These are phyloP conservation scores for Hipposideros larvatus DNA, from an alignment of 2,797 vertebrate genomes.

Conservation along the genomic window DNA sequence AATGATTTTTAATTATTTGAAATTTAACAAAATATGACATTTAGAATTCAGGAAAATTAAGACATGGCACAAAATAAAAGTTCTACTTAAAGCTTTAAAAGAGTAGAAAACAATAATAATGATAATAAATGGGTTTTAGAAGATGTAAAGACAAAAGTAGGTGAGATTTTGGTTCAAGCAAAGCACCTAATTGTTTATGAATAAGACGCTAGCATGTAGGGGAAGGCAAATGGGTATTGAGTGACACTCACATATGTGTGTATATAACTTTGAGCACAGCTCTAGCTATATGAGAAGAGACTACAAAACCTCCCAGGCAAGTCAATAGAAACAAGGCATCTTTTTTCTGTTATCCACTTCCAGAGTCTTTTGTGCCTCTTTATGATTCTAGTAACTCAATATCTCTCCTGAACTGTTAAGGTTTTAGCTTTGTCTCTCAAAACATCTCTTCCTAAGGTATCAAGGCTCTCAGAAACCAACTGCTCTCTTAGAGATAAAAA, in stretches of 20 bases:
- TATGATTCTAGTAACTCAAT: neutral
- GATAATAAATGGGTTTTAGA: neutral
- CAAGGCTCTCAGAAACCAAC: conserved; percentile 30
- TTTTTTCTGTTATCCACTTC: neutral
- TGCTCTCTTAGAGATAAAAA: conserved; percentile 48
- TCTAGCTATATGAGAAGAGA: neutral
- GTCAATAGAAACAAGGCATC: neutral
- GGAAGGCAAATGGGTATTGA: rapidly evolving
- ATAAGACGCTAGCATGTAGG: neutral
- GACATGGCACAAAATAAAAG: conserved; percentile 27
- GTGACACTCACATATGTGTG: neutral
- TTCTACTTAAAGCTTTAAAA: conserved; percentile 2
- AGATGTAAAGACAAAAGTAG: neutral
- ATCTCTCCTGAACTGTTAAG: neutral
- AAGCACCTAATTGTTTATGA: neutral
- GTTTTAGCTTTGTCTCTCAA: conserved; percentile 5
- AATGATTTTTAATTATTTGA: neutral
- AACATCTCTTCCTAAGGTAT: conserved; percentile 4
- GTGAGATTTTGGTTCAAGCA: neutral
- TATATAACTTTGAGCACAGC: neutral
- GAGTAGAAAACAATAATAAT: neutral
- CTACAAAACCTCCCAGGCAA: neutral
- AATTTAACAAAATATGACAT: neutral
- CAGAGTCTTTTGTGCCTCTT: neutral
- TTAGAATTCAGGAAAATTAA: conserved; percentile 22